Percentiles rank a stretch among this genome's conserved stretches.
Evolutionary conservation across 2,888 invertebrate species (phyloP).

Genomic region (Campoplex nolae): DNA sequence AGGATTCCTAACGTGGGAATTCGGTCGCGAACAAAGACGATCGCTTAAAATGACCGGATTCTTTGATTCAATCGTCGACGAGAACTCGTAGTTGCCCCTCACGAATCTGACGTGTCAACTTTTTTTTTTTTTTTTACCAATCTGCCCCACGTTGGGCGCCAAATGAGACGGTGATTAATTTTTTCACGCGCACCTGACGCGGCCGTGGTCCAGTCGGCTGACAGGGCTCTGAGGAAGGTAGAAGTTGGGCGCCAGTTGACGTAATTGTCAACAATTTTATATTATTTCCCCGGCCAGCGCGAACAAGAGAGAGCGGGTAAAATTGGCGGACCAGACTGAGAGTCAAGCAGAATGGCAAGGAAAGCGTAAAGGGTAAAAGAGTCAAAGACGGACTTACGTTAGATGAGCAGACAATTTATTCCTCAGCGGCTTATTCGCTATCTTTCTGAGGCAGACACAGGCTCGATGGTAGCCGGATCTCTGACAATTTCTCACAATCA

Average conservation of each 20-base stretch:
- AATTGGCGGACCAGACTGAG: constrained; percentile 6
- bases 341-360: constrained; percentile 1
- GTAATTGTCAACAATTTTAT: background rate
- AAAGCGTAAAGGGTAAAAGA: background rate
- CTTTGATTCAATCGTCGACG: too few relatives aligned
- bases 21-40: too few relatives aligned
- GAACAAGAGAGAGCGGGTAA: background rate
- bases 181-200: too few relatives aligned
- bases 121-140: too few relatives aligned
- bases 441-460: background rate
- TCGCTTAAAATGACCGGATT: too few relatives aligned
- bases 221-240: too few relatives aligned
- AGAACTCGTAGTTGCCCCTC: too few relatives aligned
- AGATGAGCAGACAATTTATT: background rate
- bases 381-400: background rate
- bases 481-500: background rate
- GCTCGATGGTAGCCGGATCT: background rate
- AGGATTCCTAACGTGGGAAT: too few relatives aligned
- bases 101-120: too few relatives aligned
- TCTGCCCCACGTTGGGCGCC: too few relatives aligned
- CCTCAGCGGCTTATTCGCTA: background rate
- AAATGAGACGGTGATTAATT: too few relatives aligned
- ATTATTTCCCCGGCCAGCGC: background rate
- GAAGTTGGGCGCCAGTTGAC: background rate
- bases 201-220: too few relatives aligned